phyloP scores from a whole-genome alignment of 2,888 invertebrate species.

The Lathronympha strigana region DNA sequence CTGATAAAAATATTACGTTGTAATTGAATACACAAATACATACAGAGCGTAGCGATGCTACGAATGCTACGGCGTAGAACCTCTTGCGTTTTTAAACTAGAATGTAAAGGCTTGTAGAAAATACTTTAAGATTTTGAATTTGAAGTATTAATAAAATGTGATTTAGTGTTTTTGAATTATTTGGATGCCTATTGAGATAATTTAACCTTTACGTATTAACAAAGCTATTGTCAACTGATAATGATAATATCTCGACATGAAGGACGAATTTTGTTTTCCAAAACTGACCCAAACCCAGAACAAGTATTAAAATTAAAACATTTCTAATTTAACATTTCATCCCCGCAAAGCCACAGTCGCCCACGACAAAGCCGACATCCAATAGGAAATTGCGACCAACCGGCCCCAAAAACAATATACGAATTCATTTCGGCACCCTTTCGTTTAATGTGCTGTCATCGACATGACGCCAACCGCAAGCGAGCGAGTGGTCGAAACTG shows the following conservation, averaged over 20 bases:
- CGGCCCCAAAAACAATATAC: constrained; percentile 21
- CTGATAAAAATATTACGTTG: background rate
- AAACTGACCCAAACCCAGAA: no score
- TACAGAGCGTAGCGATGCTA: constrained; percentile 22
- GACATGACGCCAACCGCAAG: constrained; percentile 27
- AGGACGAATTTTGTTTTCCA: no score
- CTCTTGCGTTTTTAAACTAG: no score
- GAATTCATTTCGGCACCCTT: constrained; percentile 28
- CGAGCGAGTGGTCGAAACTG: constrained; percentile 1
- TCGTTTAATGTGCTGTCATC: constrained; percentile 26
- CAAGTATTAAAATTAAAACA: background rate
- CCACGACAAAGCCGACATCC: constrained; percentile 18
- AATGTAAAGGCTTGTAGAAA: no score
- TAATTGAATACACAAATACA: background rate
- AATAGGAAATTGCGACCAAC: constrained; percentile 19
- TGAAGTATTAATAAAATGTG: no score
- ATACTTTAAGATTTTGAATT: no score
- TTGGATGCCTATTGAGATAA: no score
- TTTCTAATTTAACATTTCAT: constrained; percentile 11
- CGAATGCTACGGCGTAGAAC: constrained; percentile 29
- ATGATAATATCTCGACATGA: no score
- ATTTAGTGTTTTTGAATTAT: no score
- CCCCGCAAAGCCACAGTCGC: constrained; percentile 8
- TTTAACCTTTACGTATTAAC: no score
- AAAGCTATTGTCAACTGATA: no score